phyloP scores from a whole-genome alignment of 2,888 invertebrate species.

The Anodontia alba region DNA sequence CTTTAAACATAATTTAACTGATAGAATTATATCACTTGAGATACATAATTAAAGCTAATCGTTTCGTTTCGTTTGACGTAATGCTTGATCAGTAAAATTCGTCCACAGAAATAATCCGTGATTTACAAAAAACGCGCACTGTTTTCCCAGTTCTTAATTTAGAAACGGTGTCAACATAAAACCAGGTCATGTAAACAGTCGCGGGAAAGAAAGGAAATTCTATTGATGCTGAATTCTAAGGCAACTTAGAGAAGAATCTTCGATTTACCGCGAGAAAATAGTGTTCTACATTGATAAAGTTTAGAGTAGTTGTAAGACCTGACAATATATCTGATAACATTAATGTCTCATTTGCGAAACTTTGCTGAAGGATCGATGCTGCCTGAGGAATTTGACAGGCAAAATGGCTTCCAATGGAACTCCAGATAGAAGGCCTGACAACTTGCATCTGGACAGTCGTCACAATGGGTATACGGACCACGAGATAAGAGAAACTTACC shows the following conservation, averaged over 20 bases:
- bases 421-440: slow-evolving; percentile 15
- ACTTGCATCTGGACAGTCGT: neutral
- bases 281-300: too few relatives aligned
- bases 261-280: too few relatives aligned
- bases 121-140: too few relatives aligned
- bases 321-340: neutral
- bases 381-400: neutral
- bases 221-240: too few relatives aligned
- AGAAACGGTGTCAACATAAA: slow-evolving; percentile 14
- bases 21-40: too few relatives aligned
- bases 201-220: slow-evolving; percentile 67
- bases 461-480: neutral
- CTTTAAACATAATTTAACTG: too few relatives aligned
- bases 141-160: slow-evolving; percentile 27
- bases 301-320: too few relatives aligned
- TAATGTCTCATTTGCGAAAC: neutral
- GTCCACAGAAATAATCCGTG: too few relatives aligned
- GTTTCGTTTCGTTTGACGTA: too few relatives aligned
- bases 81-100: too few relatives aligned
- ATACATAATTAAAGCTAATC: too few relatives aligned
- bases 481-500: slow-evolving; percentile 58
- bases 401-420: slow-evolving; percentile 38
- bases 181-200: slow-evolving; percentile 56
- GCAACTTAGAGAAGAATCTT: too few relatives aligned
- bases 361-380: neutral